These are phyloP conservation scores for Malthinus flaveolus DNA, from an alignment of 2,888 invertebrate genomes.

Conservation along the genomic window DNA sequence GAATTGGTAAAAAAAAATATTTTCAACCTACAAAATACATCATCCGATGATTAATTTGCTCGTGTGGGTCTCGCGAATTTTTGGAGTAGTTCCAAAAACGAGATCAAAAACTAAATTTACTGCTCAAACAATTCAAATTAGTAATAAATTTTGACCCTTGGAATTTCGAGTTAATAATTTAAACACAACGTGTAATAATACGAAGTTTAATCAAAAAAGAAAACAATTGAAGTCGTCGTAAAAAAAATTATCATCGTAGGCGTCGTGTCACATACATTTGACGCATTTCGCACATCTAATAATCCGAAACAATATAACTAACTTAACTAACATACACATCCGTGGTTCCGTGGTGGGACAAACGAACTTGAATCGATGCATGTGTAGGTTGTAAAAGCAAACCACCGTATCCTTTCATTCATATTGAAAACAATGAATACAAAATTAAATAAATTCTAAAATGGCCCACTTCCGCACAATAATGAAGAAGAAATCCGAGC, in stretches of 20 bases:
- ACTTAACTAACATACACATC: too few relatives aligned
- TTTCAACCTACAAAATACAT: too few relatives aligned
- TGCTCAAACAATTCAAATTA: too few relatives aligned
- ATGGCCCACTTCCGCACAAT: conserved; percentile 15
- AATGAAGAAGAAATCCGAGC: not conserved
- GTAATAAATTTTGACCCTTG: too few relatives aligned
- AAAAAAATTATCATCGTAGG: conserved; percentile 9
- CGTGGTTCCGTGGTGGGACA: conserved; percentile 9
- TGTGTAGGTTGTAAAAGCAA: conserved; percentile 13
- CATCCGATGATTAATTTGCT: too few relatives aligned
- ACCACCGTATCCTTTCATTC: conserved; percentile 18
- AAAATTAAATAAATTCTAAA: conserved; percentile 18
- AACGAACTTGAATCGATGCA: conserved; percentile 19
- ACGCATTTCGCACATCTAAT: conserved; percentile 12
- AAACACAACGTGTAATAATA: too few relatives aligned
- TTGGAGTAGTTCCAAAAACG: too few relatives aligned
- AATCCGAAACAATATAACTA: conserved; percentile 11
- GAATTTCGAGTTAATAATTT: too few relatives aligned
- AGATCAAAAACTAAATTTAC: too few relatives aligned
- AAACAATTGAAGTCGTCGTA: not conserved
- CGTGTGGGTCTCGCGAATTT: too few relatives aligned
- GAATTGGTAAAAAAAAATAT: too few relatives aligned
- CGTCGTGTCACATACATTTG: conserved; percentile 8
- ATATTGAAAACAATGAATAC: conserved; percentile 17
- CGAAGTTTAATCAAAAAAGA: too few relatives aligned